Evolutionary conservation across 2,888 invertebrate genomes (phyloP), one percentile per base, ranked within the genome.

Genomic region (Liodrosophila aerea): DNA sequence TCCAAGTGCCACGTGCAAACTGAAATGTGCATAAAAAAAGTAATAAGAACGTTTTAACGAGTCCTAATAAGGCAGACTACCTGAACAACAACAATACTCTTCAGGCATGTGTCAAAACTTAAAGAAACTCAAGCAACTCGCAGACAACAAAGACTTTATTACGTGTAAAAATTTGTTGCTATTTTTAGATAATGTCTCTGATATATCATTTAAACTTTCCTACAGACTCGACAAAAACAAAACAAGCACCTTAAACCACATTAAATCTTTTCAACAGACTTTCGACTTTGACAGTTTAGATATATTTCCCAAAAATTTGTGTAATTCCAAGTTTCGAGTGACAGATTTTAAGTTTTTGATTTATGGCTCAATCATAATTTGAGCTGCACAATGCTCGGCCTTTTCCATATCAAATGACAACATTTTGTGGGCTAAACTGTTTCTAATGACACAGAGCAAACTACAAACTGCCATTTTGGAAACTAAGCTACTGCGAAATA

Each of bases 381-480:
- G 9, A 43, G 15, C 11, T 5, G 8, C 2, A 22, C 22, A 4
- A 4, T 4, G 22, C 12, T 51, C 33, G 27, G n/a, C 15, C 41
- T 29, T 16, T n/a, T 1, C 9, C 18, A 22, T 39, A 39, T 46
- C 53, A 11, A 22, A 31, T 54, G 22, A 22, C 39, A 29, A 18
- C 46, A 54, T 54, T n/a, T 46, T 37, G 15, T 11, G 31, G 22
- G 39, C 53, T 40, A 54, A 54, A 18, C 52, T 53, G 45, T 45
- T 29, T 34, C 52, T 44, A 53, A 53, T 53, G 29, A 45, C 52
- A 16, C 27, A 29, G 37, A 16, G 45, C 18, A 45, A 45, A 9
- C 44, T 45, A 39, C 47, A 33, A 18, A 39, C 37, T 18, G 37
- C 18, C 13, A 22, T 43, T 34, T 30, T 37, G 47, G 29, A 13